These are phyloP conservation scores for Nematopogon swammerdamellus DNA, from an alignment of 2,888 invertebrate species.

Conservation along the genomic window DNA sequence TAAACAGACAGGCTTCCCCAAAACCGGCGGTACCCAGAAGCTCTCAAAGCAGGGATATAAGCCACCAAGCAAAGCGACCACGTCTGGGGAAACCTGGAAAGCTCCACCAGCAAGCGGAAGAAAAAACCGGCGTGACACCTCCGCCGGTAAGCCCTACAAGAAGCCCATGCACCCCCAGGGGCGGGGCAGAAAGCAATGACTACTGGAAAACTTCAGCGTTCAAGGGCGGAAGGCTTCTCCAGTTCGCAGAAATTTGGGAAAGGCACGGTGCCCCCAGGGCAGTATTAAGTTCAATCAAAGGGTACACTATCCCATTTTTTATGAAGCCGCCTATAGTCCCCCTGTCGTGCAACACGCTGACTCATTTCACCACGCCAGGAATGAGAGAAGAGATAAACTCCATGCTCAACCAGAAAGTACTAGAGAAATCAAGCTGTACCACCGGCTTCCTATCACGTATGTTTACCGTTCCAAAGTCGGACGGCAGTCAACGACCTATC, in stretches of 20 bases:
- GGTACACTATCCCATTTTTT: neutral
- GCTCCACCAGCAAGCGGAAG: neutral
- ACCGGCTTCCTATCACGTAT: too few species aligned
- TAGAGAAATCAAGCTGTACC: neutral
- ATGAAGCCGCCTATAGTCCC: neutral
- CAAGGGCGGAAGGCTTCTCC: too few species aligned
- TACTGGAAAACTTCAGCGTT: too few species aligned
- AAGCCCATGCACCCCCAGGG: neutral
- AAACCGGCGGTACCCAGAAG: neutral
- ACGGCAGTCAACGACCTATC: too few species aligned
- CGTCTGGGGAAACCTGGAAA: neutral
- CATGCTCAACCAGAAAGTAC: neutral
- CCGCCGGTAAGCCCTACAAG: neutral
- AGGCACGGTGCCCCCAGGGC: neutral
- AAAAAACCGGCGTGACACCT: neutral
- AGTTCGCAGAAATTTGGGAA: neutral
- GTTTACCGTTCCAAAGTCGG: too few species aligned
- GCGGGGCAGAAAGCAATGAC: neutral
- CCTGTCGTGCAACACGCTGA: neutral
- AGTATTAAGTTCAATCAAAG: neutral
- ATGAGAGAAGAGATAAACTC: neutral
- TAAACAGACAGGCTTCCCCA: neutral
- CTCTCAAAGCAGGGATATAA: too few species aligned
- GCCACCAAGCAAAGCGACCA: neutral
- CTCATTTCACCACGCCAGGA: neutral